Evolutionary conservation across 2,888 invertebrate species (phyloP).

Genomic region (Gasteruption jaculator): DNA sequence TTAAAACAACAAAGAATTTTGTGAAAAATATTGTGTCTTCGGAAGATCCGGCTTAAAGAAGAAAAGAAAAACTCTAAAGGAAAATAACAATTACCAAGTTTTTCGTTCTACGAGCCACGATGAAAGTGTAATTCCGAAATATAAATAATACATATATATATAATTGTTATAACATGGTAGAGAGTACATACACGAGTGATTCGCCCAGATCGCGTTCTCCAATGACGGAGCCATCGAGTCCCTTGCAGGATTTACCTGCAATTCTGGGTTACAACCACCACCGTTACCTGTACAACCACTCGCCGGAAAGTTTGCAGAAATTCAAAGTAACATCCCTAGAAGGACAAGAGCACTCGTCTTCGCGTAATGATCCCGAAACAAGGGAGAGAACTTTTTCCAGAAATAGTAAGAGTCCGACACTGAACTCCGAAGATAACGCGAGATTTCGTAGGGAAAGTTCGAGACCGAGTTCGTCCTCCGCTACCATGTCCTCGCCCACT

Average conservation of each 20-base stretch:
- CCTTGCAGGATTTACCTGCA: conserved; percentile 38
- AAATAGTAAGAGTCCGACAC: conserved; percentile 30
- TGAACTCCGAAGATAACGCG: no score
- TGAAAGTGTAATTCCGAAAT: no score
- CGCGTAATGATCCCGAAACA: conserved; percentile 26
- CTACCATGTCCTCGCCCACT: conserved; percentile 56
- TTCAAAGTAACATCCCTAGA: conserved; percentile 25
- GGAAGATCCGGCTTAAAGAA: no score
- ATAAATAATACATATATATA: no score
- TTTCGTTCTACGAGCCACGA: no score
- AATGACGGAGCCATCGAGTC: conserved; percentile 46
- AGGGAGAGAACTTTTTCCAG: conserved; percentile 31
- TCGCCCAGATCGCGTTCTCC: conserved; percentile 47
- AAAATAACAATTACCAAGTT: no score
- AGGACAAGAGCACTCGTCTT: conserved; percentile 21
- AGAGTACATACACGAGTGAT: conserved; percentile 45
- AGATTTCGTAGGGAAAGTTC: conserved; percentile 31
- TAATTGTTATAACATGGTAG: conserved; percentile 45
- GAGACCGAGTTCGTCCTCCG: conserved; percentile 46
- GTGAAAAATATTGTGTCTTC: no score
- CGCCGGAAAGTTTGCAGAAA: conserved; percentile 35
- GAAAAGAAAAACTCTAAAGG: no score
- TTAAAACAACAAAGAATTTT: no score
- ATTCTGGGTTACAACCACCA: conserved; percentile 35
- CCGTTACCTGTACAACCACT: conserved; percentile 38